A percentile compares a stretch with the other conserved stretches of the same genome.
phyloP scores from a whole-genome alignment of 2,888 invertebrate genomes.

The Andricus quercusramuli region DNA sequence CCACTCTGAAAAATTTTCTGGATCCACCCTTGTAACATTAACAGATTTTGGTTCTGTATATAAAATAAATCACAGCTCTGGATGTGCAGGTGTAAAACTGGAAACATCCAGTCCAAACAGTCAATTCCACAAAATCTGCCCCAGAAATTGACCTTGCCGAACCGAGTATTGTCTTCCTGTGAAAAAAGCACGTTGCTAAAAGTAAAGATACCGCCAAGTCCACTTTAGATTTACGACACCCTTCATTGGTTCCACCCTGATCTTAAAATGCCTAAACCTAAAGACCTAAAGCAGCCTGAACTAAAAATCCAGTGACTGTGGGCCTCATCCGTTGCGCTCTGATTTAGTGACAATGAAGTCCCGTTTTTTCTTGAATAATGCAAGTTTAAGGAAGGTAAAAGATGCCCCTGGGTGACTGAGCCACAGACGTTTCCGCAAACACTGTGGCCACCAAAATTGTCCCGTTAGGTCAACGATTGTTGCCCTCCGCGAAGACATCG shows the following conservation, averaged over 20 bases:
- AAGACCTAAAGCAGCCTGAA: slow-evolving; percentile 7
- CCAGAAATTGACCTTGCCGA: slow-evolving; percentile 23
- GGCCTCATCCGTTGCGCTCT: slow-evolving; percentile 23
- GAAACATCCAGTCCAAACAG: not conserved
- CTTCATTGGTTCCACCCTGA: slow-evolving; percentile 66
- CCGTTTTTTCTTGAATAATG: slow-evolving; percentile 19
- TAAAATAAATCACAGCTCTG: too few relatives aligned
- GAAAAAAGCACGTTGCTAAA: slow-evolving; percentile 47
- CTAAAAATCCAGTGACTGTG: slow-evolving; percentile 16
- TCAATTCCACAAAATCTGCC: not conserved
- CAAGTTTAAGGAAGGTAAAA: slow-evolving; percentile 24
- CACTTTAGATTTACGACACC: slow-evolving; percentile 69
- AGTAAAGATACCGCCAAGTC: slow-evolving; percentile 60
- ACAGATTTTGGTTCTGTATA: too few relatives aligned
- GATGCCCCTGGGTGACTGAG: slow-evolving; percentile 65
- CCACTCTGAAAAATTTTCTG: too few relatives aligned
- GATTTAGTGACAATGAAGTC: slow-evolving; percentile 38
- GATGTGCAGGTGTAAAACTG: not conserved
- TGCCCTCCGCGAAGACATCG: slow-evolving; percentile 10
- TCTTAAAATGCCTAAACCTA: slow-evolving; percentile 11
- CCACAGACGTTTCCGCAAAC: slow-evolving; percentile 74
- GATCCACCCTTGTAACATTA: too few relatives aligned
- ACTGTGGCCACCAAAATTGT: slow-evolving; percentile 61
- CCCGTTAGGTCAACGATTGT: slow-evolving; percentile 72
- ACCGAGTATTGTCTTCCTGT: slow-evolving; percentile 7